phyloP scores from a whole-genome alignment of 2,888 invertebrate species.

The Plusia festucae region DNA sequence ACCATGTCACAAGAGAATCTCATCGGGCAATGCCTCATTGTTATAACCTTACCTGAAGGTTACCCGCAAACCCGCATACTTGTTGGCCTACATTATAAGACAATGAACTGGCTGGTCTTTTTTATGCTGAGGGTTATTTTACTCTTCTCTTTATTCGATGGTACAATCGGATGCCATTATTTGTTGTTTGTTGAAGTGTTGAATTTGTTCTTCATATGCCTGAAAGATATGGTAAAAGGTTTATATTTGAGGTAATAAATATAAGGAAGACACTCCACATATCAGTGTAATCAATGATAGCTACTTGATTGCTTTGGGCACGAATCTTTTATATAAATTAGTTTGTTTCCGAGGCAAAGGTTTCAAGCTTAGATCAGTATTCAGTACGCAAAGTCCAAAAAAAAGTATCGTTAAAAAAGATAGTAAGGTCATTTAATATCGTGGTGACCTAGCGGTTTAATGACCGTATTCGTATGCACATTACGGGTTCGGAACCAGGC shows the following conservation, averaged over 20 bases:
- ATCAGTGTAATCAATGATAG: neutral
- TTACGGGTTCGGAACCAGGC: no score
- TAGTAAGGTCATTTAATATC: no score
- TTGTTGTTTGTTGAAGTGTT: no score
- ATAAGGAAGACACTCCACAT: neutral
- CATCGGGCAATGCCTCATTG: neutral
- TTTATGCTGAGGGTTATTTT: neutral
- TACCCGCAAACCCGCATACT: neutral
- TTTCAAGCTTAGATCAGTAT: no score
- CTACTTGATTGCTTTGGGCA: conserved; percentile 10
- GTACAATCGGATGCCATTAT: no score
- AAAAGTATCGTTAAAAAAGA: no score
- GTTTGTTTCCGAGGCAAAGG: neutral
- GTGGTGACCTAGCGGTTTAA: no score
- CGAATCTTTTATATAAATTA: conserved; percentile 44
- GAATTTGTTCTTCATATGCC: neutral
- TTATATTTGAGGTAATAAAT: neutral
- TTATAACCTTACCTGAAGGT: neutral
- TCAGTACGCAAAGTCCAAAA: no score
- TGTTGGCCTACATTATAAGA: neutral
- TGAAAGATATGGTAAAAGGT: neutral
- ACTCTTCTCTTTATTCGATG: neutral
- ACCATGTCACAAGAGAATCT: neutral
- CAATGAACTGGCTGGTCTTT: neutral
- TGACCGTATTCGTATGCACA: no score